Percentiles rank a stretch among this genome's conserved stretches.
Conservation (phyloP, 2,797 vertebrate genomes). For the Pelochelys cantorii region DNA sequence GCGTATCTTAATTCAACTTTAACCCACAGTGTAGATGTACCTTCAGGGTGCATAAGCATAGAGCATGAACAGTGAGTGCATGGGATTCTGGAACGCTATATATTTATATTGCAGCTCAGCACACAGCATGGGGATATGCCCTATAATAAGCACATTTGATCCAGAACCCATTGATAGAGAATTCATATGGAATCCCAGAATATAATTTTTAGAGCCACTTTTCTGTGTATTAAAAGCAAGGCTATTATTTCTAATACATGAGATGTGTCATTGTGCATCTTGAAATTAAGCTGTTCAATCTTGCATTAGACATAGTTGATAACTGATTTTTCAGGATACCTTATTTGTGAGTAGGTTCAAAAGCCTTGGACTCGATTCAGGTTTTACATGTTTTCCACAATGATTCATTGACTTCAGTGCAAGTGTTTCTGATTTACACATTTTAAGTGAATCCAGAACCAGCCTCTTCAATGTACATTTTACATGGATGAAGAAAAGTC, state of each 20-base stretch:
- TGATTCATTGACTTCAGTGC: not conserved
- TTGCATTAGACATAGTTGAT: not conserved
- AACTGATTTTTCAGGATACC: not conserved
- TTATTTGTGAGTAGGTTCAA: not conserved
- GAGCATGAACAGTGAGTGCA: not conserved
- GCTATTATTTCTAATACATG: not conserved
- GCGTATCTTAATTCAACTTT: no score
- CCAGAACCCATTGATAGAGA: not conserved
- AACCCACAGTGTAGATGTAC: no score
- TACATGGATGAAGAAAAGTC: not conserved
- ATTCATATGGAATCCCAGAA: fast-evolving
- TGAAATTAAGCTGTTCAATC: not conserved
- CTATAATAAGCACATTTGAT: not conserved
- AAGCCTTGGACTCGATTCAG: not conserved
- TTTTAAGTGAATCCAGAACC: not conserved
- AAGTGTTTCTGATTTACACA: not conserved
- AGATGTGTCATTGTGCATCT: not conserved
- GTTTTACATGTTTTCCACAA: not conserved
- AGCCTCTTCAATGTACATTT: fast-evolving
- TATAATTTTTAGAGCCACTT: not conserved
- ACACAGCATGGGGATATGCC: not conserved
- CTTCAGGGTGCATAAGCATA: not conserved
- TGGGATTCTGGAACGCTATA: not conserved
- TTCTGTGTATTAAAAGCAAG: not conserved
- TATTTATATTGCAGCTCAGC: not conserved